Evolutionary conservation across 1,140 invertebrate genomes (phyloP).

Genomic region (Leptopilina clavipes): DNA sequence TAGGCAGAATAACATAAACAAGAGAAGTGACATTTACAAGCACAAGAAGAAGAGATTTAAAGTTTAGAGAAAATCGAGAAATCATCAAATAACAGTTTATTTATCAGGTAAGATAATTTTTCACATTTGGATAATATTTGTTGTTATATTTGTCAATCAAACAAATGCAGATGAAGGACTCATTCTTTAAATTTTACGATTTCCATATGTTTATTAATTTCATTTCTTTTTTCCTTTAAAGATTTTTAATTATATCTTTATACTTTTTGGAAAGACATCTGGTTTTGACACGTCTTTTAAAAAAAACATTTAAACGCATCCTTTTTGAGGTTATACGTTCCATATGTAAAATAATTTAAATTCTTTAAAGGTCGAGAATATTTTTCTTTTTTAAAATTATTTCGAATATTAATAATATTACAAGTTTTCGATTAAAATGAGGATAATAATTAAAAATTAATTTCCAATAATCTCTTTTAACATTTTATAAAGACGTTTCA

Average conservation of each 20-base stretch:
- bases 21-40: constrained; percentile 5
- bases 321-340: constrained; percentile 1
- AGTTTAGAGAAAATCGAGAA: neutral
- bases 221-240: neutral
- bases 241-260: neutral
- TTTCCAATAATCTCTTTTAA: no score
- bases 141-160: neutral
- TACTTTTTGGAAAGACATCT: neutral
- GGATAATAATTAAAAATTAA: no score
- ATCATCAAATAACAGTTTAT: neutral
- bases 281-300: neutral
- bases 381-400: neutral
- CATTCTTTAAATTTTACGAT: neutral
- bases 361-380: neutral
- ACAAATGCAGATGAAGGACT: no score
- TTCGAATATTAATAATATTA: neutral
- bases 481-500: no score
- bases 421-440: no score
- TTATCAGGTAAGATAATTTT: constrained; percentile 1
- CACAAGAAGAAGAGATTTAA: neutral
- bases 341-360: neutral
- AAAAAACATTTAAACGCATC: no score
- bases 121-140: constrained; percentile 6
- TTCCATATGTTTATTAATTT: neutral
- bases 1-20: neutral